Base-by-base conservation (phyloP, 2,888 invertebrate species). In the Exephanes ischioxanthus region DNA sequence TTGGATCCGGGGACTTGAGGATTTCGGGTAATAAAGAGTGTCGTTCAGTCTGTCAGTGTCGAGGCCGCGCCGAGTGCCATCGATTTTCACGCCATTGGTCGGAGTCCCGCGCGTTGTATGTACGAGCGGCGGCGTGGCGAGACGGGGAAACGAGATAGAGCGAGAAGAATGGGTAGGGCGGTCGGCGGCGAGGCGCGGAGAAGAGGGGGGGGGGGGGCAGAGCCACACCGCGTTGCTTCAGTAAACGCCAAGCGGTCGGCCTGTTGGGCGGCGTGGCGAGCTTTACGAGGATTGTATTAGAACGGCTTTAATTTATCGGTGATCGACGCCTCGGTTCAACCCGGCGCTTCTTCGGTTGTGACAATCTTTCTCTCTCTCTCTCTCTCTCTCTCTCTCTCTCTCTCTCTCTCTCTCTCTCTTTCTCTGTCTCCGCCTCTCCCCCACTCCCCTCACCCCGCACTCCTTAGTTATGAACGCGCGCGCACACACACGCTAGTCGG, bases 161-260 rank as follows among this genome's bases (percentile, higher is more conserved):
- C 53, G 71, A 71, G 51, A 70, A 63, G 61, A 63, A 30, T 63
- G 14, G 58, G 11, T 58, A 26, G 58, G 61, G 61, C 26, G 61
- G 77, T 68, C 76, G 70, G 37, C 63, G 68, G 58, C 6, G 81
- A 41, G 81, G 48, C 41, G 41, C 51, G 61, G 67, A 45, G 41
- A 55, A 30, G 26, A 26, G 2, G 70, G 55, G 58, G 73, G 72
- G 68, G 63, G 70, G 79, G 83, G 83, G 61, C 66, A 41, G 70
- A 48, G 83, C 81, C 80, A 79, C 70, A 73, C 84, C 82, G 80
- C 86, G 84, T 82, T 87, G 88, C 87, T 87, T 89, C 89, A 89
- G 89, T 89, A 87, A 89, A 89, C 89, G 89, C 89, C 89, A 88
- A 89, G 89, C 89, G 87, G 81, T 89, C 86, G 89, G 88, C 81